These are phyloP conservation scores for Epistrophe eligans DNA, from an alignment of 2,888 invertebrate genomes.

Conservation along the genomic window DNA sequence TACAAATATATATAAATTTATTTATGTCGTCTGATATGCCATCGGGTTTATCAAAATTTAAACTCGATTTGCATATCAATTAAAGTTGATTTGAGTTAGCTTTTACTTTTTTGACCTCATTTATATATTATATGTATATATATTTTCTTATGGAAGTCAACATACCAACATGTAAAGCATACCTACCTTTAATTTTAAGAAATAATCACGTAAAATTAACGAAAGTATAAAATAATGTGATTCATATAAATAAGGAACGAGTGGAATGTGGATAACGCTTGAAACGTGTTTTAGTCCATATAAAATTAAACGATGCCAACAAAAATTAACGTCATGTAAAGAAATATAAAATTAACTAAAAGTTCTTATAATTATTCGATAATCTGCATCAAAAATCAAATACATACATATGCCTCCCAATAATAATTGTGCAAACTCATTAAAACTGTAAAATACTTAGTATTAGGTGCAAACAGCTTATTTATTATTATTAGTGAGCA, in stretches of 20 bases:
- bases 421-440: background rate
- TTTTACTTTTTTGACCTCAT: slow-evolving; percentile 69
- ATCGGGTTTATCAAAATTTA: background rate
- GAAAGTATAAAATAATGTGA: slow-evolving; percentile 46
- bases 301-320: background rate
- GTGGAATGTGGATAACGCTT: background rate
- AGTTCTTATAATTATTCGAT: background rate
- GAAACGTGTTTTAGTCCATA: background rate
- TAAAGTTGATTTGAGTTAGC: slow-evolving; percentile 44
- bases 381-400: background rate
- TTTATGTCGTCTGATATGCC: background rate
- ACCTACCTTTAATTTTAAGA: slow-evolving; percentile 6
- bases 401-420: background rate
- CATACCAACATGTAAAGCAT: slow-evolving; percentile 24
- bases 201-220: slow-evolving; percentile 57
- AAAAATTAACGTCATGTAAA: too few species aligned
- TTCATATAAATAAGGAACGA: background rate
- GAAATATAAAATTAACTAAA: too few species aligned
- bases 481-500: too few species aligned
- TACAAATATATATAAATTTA: background rate
- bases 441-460: background rate
- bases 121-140: slow-evolving; percentile 17
- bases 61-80: slow-evolving; percentile 67
- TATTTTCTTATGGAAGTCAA: slow-evolving; percentile 48
- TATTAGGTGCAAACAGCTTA: background rate